Base-by-base conservation (phyloP, 2,113 vertebrate genomes). In the Cyphomyrus discorhynchus region DNA sequence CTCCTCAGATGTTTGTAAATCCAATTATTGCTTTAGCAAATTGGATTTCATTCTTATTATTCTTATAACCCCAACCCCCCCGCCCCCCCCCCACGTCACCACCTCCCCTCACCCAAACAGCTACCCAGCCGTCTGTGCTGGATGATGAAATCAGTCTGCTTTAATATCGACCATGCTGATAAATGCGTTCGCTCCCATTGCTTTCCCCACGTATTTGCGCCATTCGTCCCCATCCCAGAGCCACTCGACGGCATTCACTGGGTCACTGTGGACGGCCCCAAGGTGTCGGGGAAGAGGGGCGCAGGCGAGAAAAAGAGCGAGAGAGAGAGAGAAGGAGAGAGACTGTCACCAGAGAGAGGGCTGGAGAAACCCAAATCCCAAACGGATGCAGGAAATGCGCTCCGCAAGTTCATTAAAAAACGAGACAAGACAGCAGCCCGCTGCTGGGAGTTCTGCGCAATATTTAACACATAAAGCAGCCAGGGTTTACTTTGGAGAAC, bases 1-100 rank as follows among this genome's bases (percentile, higher is more conserved):
- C 90, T 88, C 77, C 49, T 89, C 82, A 89, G 90, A 89, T 89
- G 80, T 89, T 90, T 86, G 80, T 86, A 86, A 89, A 89, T 86
- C 82, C 88, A 89, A 89, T 89, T 90, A 88, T 88, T 90, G 87
- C 87, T 70, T 88, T 89, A 86, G 88, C 82, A 89, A 90, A 90
- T 90, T 89, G 56, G 90, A 90, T 90, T 90, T 89, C 39, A 52
- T 49, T 89, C 82, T 90, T 89, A 89, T 86, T 86, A 89, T 90
- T 89, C 87, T 90, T 90, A 88, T 66, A 66, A 27, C 31, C 27
- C 74, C 35, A 10, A 62, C 56, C 31, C 3, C 24, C 5, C 53
- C 53, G 3, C n/a, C n/a, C 17, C 74, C 47, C 47, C 21, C 13
- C 58, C 56, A 31, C 31, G 11, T 35, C 66, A 35, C 31, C 80